phyloP scores from a whole-genome alignment of 2,797 vertebrate species.

The Intellagama lesueurii region DNA sequence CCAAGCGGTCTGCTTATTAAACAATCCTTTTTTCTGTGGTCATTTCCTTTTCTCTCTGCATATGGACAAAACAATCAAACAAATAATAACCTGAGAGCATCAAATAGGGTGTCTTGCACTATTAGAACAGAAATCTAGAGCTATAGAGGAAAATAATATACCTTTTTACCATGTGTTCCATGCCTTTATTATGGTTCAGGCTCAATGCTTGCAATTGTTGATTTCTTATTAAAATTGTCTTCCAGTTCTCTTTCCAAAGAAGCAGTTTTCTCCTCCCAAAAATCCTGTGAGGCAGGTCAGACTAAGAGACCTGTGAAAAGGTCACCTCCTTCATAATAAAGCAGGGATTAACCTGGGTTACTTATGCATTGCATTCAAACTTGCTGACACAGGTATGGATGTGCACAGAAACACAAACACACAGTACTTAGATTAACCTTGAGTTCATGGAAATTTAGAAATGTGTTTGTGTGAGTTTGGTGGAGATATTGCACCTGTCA shows the following conservation, averaged over 20 bases:
- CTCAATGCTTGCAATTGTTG: background rate
- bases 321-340: background rate
- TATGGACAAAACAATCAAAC: background rate
- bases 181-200: background rate
- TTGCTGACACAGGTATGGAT: background rate
- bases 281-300: background rate
- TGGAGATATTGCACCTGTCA: background rate
- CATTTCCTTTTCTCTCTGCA: background rate
- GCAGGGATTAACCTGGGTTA: background rate
- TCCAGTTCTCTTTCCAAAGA: no score
- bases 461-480: background rate
- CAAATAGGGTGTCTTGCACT: background rate
- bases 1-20: background rate
- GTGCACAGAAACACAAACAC: no score
- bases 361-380: background rate
- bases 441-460: background rate
- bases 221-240: background rate
- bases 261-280: conserved; percentile 2
- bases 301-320: background rate
- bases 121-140: background rate
- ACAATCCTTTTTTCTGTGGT: background rate
- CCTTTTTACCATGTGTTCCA: background rate
- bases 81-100: background rate
- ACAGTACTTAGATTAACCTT: no score
- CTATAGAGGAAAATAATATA: background rate